Evolutionary conservation across 2,888 invertebrate species (phyloP).

Genomic region (Drosophila incognita): DNA sequence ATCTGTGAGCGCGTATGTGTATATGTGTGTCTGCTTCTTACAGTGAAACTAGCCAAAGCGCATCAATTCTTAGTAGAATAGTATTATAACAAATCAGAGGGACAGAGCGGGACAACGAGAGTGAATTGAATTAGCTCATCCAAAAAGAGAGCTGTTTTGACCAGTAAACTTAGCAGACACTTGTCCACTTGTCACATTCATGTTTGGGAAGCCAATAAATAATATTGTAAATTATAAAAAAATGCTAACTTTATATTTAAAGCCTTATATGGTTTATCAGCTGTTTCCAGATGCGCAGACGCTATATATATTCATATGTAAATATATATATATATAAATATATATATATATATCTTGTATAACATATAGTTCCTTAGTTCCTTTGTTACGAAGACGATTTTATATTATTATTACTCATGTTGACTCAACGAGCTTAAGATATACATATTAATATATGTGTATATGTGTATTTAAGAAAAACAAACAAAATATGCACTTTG

Average conservation of each 20-base stretch:
- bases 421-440: slow-evolving; percentile 11
- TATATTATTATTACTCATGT: slow-evolving; percentile 27
- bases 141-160: slow-evolving; percentile 47
- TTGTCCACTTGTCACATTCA: slow-evolving; percentile 19
- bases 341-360: not conserved
- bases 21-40: slow-evolving; percentile 9
- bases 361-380: not conserved
- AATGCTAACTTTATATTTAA: not conserved
- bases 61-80: slow-evolving; percentile 24
- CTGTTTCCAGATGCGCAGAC: not conserved
- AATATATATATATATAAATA: not conserved
- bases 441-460: not conserved
- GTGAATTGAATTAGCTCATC: slow-evolving; percentile 52
- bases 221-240: not conserved
- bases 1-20: not conserved
- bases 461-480: not conserved
- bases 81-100: slow-evolving; percentile 19
- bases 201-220: not conserved
- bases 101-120: slow-evolving; percentile 18
- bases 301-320: slow-evolving; percentile 2
- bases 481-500: not conserved
- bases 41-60: slow-evolving; percentile 43
- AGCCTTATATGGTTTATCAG: not conserved
- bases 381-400: slow-evolving; percentile 12
- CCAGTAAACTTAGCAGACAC: slow-evolving; percentile 38